Conservation (phyloP, 2,888 invertebrate species). For the Oxyscelio sp. region DNA sequence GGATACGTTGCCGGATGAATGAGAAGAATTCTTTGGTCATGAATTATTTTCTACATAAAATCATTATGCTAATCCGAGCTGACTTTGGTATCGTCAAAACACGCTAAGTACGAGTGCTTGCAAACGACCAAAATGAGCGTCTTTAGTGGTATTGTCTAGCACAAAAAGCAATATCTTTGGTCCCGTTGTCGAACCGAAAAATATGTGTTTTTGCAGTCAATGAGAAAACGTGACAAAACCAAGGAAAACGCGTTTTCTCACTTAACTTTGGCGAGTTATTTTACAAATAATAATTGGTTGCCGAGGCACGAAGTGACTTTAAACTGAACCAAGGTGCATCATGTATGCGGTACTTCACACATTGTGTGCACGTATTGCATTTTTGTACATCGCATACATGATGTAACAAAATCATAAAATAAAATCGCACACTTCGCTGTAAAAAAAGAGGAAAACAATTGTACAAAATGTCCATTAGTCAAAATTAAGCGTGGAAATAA, state of each 20-base stretch:
- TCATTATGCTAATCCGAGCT: constrained; percentile 17
- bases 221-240: background rate
- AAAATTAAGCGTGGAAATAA: background rate
- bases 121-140: constrained; percentile 11
- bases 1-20: constrained; percentile 78
- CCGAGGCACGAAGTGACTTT: constrained; percentile 74
- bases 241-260: constrained; percentile 26
- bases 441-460: background rate
- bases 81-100: too few species aligned
- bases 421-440: background rate
- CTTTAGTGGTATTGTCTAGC: constrained; percentile 11
- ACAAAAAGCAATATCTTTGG: constrained; percentile 37
- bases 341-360: background rate
- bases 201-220: constrained; percentile 18
- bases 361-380: too few species aligned
- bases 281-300: constrained; percentile 70
- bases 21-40: constrained; percentile 53
- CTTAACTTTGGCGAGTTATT: background rate
- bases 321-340: background rate
- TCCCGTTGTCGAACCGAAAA: background rate
- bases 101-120: constrained; percentile 4
- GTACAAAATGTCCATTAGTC: background rate
- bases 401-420: background rate
- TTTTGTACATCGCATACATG: background rate
- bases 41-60: constrained; percentile 48